Base-by-base conservation (phyloP, 2,797 vertebrate species). In the Neoniphon sammara region DNA sequence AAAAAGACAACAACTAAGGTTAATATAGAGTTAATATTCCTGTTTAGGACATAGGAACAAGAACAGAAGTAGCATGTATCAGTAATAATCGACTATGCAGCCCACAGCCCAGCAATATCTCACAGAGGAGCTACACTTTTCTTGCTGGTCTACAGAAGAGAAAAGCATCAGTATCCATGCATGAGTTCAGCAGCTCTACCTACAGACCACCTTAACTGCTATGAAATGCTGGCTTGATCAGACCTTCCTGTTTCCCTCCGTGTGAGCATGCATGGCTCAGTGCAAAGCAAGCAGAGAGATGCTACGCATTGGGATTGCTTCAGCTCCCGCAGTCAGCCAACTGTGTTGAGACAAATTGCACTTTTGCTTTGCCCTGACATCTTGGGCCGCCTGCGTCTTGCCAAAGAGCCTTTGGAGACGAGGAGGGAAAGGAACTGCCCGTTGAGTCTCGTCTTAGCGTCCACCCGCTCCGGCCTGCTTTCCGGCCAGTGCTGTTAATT, bases 301-400 rank as follows among this genome's bases (percentile, higher is more conserved):
- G 88, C 90, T 88, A 82, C 76, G 53, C 75, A 87, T 90, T 63
- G 73, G 77, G 85, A 83, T 81, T 36, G 77, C 86, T 80, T 83
- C 56, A 47, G 75, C 75, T 79, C 66, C 64, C 52, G 52, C 85
- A 63, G 87, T 84, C 81, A 80, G 81, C 89, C 89, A 85, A 87
- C 84, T 87, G 89, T 82, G 86, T 83, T 74, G 85, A 94, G 94
- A 94, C 87, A 70, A 88, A 94, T 94, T 93, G 89, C 82, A 44
- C 73, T 86, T 88, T 85, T 92, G 85, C 90, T 80, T 46, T 42
- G 84, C 62, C 70, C 72, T 93, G 93, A 94, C 92, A 92, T 87
- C 73, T 87, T 5, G 14, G 85, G 87, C 86, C 78, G 84, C 83
- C 91, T 92, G 93, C 69, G 23, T 91, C 85, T 90, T 89, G 87